Percentiles rank a stretch among this genome's conserved stretches.
Evolutionary conservation across 2,888 invertebrate genomes (phyloP).

Genomic region (Zygogramma bicolorata): DNA sequence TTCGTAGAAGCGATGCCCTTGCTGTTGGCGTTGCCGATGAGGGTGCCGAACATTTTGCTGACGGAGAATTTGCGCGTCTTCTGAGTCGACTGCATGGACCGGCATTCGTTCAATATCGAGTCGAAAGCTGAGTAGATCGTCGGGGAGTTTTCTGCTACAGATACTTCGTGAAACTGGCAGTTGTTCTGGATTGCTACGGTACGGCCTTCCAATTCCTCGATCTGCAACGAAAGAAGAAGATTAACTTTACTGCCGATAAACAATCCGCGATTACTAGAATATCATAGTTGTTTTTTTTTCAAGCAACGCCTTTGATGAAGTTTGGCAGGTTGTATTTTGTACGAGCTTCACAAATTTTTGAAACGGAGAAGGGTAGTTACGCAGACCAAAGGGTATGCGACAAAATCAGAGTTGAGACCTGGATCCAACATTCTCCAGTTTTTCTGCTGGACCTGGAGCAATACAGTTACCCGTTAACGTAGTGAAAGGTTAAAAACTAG

Average conservation of each 20-base stretch:
- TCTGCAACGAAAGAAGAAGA: conserved; percentile 68
- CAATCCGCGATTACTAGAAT: no score
- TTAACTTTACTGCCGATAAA: not conserved
- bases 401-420: no score
- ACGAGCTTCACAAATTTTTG: no score
- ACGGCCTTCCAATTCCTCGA: conserved; percentile 79
- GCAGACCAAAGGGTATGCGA: no score
- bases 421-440: no score
- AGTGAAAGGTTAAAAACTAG: no score
- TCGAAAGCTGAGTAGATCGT: conserved; percentile 82
- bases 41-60: conserved; percentile 82
- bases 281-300: no score
- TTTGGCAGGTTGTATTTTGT: no score
- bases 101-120: conserved; percentile 76
- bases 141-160: conserved; percentile 83
- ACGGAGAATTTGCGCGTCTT: conserved; percentile 81
- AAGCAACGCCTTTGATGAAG: no score
- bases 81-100: conserved; percentile 64
- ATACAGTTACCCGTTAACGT: no score
- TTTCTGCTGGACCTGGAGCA: no score
- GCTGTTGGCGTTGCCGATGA: conserved; percentile 71
- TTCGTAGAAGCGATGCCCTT: conserved; percentile 63
- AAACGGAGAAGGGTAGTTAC: no score
- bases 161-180: conserved; percentile 84
- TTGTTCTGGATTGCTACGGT: conserved; percentile 76